A percentile compares a stretch with the other conserved stretches of the same genome.
phyloP scores from a whole-genome alignment of 53 echinoderm and acorn worm species.

The Luidia sarsii region DNA sequence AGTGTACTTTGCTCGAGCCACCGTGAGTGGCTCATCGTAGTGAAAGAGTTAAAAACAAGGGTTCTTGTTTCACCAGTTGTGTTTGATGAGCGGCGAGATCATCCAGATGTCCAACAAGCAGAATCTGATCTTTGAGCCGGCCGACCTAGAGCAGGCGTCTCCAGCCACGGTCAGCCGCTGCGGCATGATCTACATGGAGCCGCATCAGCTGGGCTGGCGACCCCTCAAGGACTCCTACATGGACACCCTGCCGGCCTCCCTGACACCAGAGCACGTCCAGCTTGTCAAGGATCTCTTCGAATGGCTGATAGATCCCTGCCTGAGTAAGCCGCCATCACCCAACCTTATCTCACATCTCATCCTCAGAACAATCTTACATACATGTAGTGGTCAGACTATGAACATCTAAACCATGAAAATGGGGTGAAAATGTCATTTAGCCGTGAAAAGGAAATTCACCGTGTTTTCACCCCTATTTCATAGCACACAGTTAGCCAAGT shows the following conservation, averaged over 20 bases:
- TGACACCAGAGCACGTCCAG: conserved; percentile 75
- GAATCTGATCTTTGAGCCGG: conserved; percentile 98
- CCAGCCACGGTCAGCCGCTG: conserved; percentile 97
- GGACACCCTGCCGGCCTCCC: conserved; percentile 78
- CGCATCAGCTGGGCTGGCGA: conserved; percentile 96
- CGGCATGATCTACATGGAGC: conserved; percentile 99
- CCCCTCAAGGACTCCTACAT: conserved; percentile 93
- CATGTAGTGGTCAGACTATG: too few relatives aligned
- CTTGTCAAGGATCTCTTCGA: conserved; percentile 96
- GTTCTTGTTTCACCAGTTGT: too few relatives aligned
- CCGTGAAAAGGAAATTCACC: too few relatives aligned
- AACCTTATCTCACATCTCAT: too few relatives aligned
- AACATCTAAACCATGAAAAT: too few relatives aligned
- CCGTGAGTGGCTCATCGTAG: too few relatives aligned
- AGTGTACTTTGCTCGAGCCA: too few relatives aligned
- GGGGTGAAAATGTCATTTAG: too few relatives aligned
- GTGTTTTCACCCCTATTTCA: too few relatives aligned
- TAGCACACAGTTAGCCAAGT: too few relatives aligned
- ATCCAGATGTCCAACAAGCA: conserved; percentile 97
- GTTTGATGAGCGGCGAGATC: conserved; percentile 99
- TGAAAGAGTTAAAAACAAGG: too few relatives aligned
- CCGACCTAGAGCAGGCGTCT: conserved; percentile 97
- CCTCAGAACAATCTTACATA: too few relatives aligned
- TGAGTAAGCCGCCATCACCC: conserved; percentile 56
- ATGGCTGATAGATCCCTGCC: conserved; percentile 95